A percentile compares a stretch with the other conserved stretches of the same genome.
phyloP scores from a whole-genome alignment of 2,797 vertebrate genomes.

The Danio tinwini region DNA sequence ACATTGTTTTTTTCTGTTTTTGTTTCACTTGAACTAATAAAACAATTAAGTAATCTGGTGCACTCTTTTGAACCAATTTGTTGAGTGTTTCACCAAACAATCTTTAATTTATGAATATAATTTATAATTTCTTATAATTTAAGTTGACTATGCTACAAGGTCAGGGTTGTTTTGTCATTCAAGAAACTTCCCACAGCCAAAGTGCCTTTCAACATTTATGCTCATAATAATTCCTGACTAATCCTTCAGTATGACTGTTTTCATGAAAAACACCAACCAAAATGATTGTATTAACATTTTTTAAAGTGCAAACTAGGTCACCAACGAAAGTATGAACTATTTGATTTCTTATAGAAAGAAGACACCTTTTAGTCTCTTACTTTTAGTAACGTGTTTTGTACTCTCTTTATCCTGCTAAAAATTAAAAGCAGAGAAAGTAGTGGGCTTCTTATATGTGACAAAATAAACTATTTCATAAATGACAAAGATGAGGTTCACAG shows the following conservation, averaged over 20 bases:
- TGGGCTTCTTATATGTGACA: no score
- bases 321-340: neutral
- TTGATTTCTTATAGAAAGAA: neutral
- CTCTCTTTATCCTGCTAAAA: constrained; percentile 37
- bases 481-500: constrained; percentile 53
- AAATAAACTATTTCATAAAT: constrained; percentile 50
- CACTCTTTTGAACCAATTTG: no score
- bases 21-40: no score
- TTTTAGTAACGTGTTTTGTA: constrained; percentile 49
- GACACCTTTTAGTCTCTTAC: constrained; percentile 19
- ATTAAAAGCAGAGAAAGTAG: constrained; percentile 21
- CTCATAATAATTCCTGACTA: neutral
- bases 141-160: no score
- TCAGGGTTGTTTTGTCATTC: no score
- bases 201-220: no score
- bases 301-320: neutral
- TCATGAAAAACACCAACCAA: neutral
- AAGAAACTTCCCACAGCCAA: no score
- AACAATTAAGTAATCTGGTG: no score
- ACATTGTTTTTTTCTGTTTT: no score
- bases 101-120: no score
- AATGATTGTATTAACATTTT: constrained; percentile 6
- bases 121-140: no score
- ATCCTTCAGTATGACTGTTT: neutral
- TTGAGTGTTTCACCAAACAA: no score